Base-by-base conservation (phyloP, 2,113 vertebrate genomes). In the Catharus fuscescens region DNA sequence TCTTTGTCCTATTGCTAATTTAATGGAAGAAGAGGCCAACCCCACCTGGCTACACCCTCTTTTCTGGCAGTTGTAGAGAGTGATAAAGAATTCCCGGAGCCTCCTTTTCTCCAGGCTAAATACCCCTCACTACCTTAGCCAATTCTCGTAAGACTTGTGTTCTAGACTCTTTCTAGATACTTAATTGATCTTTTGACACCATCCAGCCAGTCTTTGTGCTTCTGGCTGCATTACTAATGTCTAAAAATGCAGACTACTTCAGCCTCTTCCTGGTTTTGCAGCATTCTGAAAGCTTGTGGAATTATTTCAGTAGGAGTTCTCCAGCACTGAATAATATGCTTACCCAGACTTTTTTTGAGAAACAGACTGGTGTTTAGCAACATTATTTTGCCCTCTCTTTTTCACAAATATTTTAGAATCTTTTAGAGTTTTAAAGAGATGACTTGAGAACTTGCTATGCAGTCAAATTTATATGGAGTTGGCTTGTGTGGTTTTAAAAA, bases 131-230 rank as follows among this genome's bases (percentile, higher is more conserved):
- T 72, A 11, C 18, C 18, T 42, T 42, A 79, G 31, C 6, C 1
- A 1, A 14, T 70, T 17, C 8, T 80, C 19, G 8, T 9, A 42
- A 19, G 8, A 9, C 17, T 45, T 47, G 15, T 52, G 4, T 65
- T 80, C 32, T 8, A 56, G 34, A 47, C 2, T 4, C 21, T 60
- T 72, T 60, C 60, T 25, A 53, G 45, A 47, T 32, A 34, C 6
- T 65, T 72, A 1, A 1, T 20, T 38, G 15, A 18, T 36, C 10
- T 83, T 50, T 47, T 45, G 14, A 72, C 4, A 9, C 0, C 0
- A 24, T 82, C 13, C 26, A 86, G 24, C 10, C 80, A 20, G 23
- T 29, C 54, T 73, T 77, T 24, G 19, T 5, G 1, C 32, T 86
- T 67, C 28, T 66, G 18, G 45, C 31, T 86, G 38, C 32, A n/a